Evolutionary conservation across 2,888 invertebrate species (phyloP).

Genomic region (Plutella xylostella): DNA sequence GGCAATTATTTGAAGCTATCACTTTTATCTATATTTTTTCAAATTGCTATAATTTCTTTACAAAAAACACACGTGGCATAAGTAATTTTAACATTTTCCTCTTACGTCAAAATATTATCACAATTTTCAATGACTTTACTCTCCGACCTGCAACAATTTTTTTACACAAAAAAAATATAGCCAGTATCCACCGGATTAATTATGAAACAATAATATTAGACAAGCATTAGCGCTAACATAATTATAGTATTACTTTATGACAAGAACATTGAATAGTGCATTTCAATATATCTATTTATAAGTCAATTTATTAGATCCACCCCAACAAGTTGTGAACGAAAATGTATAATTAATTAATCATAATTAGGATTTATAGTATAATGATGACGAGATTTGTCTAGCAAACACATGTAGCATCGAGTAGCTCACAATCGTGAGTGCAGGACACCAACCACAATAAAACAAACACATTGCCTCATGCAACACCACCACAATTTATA

Average conservation of each 20-base stretch:
- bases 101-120: slow-evolving; percentile 52
- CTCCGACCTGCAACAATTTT: slow-evolving; percentile 23
- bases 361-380: background rate
- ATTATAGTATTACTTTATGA: slow-evolving; percentile 9
- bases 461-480: no score
- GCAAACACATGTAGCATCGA: no score
- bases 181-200: slow-evolving; percentile 14
- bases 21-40: slow-evolving; percentile 47
- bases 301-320: slow-evolving; percentile 8
- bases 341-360: background rate
- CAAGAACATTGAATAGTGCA: slow-evolving; percentile 12
- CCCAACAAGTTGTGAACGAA: slow-evolving; percentile 7
- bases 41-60: slow-evolving; percentile 40
- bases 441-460: no score
- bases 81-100: slow-evolving; percentile 48
- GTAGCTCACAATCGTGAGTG: no score
- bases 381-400: no score
- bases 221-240: slow-evolving; percentile 13
- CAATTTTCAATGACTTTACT: slow-evolving; percentile 29
- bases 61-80: slow-evolving; percentile 49
- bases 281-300: slow-evolving; percentile 1
- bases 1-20: slow-evolving; percentile 22
- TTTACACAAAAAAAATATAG: slow-evolving; percentile 22
- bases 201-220: background rate
- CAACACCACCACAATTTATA: no score